These are phyloP conservation scores for Xerus inauris DNA, from an alignment of 2,113 vertebrate genomes.

Conservation along the genomic window DNA sequence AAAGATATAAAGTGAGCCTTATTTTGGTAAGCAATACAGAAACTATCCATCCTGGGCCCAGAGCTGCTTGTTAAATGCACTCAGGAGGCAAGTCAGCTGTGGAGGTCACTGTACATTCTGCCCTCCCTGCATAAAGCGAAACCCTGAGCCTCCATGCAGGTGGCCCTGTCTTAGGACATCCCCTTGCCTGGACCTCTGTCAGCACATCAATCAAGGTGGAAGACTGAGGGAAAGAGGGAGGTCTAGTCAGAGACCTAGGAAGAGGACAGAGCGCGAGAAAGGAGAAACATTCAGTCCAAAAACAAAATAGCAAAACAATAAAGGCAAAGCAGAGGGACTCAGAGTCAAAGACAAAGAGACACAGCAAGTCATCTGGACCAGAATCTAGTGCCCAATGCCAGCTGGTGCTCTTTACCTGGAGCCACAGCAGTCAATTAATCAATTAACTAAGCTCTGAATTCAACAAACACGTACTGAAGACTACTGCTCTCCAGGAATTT, in stretches of 20 bases:
- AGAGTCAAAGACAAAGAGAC: background rate
- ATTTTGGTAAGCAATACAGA: conserved; percentile 45
- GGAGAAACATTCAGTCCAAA: background rate
- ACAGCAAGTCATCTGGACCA: background rate
- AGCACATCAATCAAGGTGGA: background rate
- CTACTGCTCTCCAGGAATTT: background rate
- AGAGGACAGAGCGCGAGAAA: background rate
- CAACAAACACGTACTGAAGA: background rate
- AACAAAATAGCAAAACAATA: background rate
- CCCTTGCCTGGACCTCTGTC: background rate
- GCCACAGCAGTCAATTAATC: background rate
- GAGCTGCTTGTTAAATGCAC: background rate
- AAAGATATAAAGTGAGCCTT: background rate
- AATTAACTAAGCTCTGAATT: conserved; percentile 12
- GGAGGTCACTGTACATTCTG: background rate
- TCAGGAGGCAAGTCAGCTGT: background rate
- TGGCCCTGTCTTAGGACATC: background rate
- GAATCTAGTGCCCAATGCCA: background rate
- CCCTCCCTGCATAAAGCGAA: background rate
- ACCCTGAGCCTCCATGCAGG: background rate
- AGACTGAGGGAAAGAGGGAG: background rate
- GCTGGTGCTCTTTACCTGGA: background rate
- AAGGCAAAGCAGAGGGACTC: background rate
- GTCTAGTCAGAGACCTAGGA: background rate
- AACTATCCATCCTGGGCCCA: background rate